Evolutionary conservation across 1,140 invertebrate genomes (phyloP).

Genomic region (Amphibalanus amphitrite): DNA sequence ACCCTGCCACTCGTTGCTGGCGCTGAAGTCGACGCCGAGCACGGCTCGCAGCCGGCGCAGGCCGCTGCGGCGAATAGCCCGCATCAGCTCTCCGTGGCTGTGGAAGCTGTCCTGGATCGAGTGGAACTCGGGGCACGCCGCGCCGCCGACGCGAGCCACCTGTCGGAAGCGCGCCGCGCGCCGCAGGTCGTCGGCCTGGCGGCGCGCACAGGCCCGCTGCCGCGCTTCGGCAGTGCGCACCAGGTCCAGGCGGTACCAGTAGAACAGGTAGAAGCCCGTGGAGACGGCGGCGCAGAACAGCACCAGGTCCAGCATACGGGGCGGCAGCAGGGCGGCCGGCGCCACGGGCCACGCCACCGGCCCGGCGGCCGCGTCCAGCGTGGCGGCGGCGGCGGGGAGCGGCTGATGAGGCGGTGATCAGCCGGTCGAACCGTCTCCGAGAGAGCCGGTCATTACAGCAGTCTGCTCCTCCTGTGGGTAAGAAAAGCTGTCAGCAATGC

Average conservation of each 20-base stretch:
- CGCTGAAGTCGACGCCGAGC: conserved; percentile 34
- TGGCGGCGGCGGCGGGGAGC: too few species aligned
- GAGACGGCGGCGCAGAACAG: background rate
- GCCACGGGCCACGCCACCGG: too few species aligned
- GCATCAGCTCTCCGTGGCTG: conserved; percentile 25
- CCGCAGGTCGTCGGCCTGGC: background rate
- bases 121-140: background rate
- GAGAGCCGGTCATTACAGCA: too few species aligned
- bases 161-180: background rate
- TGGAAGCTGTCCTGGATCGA: conserved; percentile 20
- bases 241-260: background rate
- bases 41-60: conserved; percentile 24
- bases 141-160: background rate
- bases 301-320: background rate
- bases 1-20: conserved; percentile 37
- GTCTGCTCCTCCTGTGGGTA: too few species aligned
- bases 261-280: background rate
- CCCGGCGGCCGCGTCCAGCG: too few species aligned
- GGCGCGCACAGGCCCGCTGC: background rate
- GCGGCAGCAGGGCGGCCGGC: too few species aligned
- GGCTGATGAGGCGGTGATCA: too few species aligned
- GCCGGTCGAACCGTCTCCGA: too few species aligned
- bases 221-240: background rate
- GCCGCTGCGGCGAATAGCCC: conserved; percentile 24
- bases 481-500: too few species aligned